Conservation (phyloP, 2,888 invertebrate species). For the Caenorhabditis sulstoni region DNA sequence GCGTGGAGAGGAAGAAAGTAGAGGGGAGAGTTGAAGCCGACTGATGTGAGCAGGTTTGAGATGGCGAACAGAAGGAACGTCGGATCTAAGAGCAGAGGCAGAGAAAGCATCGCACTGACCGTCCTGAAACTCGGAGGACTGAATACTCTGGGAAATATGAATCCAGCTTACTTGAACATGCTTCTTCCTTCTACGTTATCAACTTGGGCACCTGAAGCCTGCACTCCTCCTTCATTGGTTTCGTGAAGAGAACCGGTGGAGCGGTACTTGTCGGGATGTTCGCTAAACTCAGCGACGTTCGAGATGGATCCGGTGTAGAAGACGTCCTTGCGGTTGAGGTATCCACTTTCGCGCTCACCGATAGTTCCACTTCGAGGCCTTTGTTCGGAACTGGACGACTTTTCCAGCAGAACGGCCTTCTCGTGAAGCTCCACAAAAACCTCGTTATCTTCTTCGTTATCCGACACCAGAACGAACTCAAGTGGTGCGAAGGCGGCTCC, state of each 20-base stretch:
- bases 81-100: conserved; percentile 89
- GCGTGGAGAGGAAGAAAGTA: conserved; percentile 84
- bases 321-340: conserved; percentile 86
- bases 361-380: conserved; percentile 65
- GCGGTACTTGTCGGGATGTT: conserved; percentile 73
- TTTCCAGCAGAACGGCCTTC: background rate
- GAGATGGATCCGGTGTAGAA: conserved; percentile 91
- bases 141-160: too few relatives aligned
- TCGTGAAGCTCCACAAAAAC: background rate
- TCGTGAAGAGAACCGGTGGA: conserved; percentile 66
- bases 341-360: conserved; percentile 72
- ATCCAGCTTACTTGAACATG: too few relatives aligned
- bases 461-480: conserved; percentile 71
- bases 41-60: conserved; percentile 94
- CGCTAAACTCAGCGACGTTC: conserved; percentile 90
- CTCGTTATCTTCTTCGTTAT: conserved; percentile 63
- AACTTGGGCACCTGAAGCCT: too few relatives aligned
- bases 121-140: conserved; percentile 44
- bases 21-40: conserved; percentile 95
- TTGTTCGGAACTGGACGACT: conserved; percentile 10
- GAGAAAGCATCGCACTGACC: conserved; percentile 86
- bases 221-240: too few relatives aligned
- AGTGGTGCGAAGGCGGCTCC: conserved; percentile 93
- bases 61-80: conserved; percentile 91
- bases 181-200: too few relatives aligned